These are phyloP conservation scores for Paramormyrops hopkinsi DNA, from an alignment of 2,797 vertebrate species.

Conservation along the genomic window DNA sequence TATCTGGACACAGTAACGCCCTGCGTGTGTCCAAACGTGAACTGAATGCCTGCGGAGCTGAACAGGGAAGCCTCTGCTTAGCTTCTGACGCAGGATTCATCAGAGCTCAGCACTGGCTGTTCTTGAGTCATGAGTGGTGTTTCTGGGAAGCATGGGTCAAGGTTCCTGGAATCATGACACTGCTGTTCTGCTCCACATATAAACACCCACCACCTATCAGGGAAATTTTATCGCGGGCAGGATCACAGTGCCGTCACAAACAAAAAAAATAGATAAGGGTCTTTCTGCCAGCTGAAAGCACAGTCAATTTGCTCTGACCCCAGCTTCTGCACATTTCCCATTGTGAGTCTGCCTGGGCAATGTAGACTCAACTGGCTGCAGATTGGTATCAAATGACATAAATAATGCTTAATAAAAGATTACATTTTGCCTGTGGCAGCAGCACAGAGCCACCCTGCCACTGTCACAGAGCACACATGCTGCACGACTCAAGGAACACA, in stretches of 20 bases:
- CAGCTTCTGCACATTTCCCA: not conserved
- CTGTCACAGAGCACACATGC: not conserved
- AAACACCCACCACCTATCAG: not conserved
- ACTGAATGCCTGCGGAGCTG: not conserved
- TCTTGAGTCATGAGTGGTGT: not conserved
- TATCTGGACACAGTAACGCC: not conserved
- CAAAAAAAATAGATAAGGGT: not conserved
- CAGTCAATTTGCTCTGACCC: not conserved
- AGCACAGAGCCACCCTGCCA: not conserved
- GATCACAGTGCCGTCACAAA: not conserved
- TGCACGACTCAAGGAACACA: not conserved
- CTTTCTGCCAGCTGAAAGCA: not conserved
- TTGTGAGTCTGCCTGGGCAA: not conserved
- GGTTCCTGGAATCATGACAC: slow-evolving; percentile 12
- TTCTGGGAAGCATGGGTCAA: not conserved
- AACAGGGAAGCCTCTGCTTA: not conserved
- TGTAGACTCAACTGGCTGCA: not conserved
- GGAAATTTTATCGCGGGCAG: not conserved
- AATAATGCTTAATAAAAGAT: not conserved
- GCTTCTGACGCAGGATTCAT: not conserved
- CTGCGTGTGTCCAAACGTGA: not conserved
- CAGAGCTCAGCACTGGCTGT: not conserved
- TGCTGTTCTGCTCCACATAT: not conserved
- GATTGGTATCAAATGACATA: not conserved
- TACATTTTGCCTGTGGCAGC: not conserved